phyloP scores from a whole-genome alignment of 2,888 invertebrate species.

The Odontocolon sp. region DNA sequence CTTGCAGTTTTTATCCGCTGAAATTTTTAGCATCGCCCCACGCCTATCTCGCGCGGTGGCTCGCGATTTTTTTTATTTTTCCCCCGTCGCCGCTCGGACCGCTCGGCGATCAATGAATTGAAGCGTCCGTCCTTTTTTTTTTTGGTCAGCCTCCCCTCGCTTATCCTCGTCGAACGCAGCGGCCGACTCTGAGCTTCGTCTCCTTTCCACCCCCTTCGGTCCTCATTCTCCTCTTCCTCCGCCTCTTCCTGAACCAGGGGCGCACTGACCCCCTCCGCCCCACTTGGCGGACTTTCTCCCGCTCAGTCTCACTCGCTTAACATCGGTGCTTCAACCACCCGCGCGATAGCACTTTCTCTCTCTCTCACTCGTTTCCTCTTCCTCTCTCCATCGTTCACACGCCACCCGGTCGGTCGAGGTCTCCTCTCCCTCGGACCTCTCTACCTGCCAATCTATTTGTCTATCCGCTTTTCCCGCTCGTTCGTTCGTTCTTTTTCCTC shows the following conservation, averaged over 20 bases:
- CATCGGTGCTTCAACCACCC: slow-evolving; percentile 67
- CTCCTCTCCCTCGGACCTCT: slow-evolving; percentile 28
- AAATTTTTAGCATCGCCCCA: slow-evolving; percentile 32
- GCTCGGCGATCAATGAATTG: slow-evolving; percentile 81
- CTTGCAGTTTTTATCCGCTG: slow-evolving; percentile 16
- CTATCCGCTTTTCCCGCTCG: slow-evolving; percentile 53
- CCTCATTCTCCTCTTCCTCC: slow-evolving; percentile 56
- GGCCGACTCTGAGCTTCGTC: slow-evolving; percentile 68
- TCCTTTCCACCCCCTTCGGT: slow-evolving; percentile 62
- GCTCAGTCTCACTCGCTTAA: slow-evolving; percentile 71
- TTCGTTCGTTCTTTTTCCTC: slow-evolving; percentile 25
- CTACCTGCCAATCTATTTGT: slow-evolving; percentile 61
- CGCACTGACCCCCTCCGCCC: slow-evolving; percentile 62
- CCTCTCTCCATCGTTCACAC: slow-evolving; percentile 39
- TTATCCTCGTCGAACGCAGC: slow-evolving; percentile 59
- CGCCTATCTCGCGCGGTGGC: slow-evolving; percentile 43
- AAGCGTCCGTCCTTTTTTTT: slow-evolving; percentile 78
- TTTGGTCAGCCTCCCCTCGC: slow-evolving; percentile 77
- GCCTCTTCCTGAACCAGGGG: slow-evolving; percentile 55
- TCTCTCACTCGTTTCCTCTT: slow-evolving; percentile 52
- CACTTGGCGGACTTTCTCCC: slow-evolving; percentile 60
- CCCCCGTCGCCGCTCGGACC: slow-evolving; percentile 77
- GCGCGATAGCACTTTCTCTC: slow-evolving; percentile 49
- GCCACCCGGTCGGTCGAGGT: slow-evolving; percentile 41
- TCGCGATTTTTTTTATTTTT: slow-evolving; percentile 71